Conservation (phyloP, 2,888 invertebrate species). For the Hydropsyche betteni region DNA sequence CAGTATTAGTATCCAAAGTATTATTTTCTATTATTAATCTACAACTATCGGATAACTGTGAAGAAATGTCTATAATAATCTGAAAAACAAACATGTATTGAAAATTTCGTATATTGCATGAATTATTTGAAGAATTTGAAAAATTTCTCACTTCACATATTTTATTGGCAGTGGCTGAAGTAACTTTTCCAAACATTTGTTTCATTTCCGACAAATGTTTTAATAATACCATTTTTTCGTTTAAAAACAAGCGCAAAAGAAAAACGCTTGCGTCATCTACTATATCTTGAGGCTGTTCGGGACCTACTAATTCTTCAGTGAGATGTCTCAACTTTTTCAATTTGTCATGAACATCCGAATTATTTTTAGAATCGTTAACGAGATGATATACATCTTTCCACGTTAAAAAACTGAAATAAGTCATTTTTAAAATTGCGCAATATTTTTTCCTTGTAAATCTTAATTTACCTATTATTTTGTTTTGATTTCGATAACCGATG, state of each 20-base stretch:
- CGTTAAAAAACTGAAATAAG: constrained; percentile 60
- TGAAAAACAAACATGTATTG: constrained; percentile 53
- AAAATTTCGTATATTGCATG: background rate
- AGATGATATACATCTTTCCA: constrained; percentile 64
- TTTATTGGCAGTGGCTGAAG: constrained; percentile 64
- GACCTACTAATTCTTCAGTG: constrained; percentile 62
- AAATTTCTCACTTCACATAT: constrained; percentile 64
- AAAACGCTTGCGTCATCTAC: constrained; percentile 72
- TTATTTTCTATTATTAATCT: constrained; percentile 62
- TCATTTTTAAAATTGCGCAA: background rate
- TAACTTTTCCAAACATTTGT: constrained; percentile 69
- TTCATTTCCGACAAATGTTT: constrained; percentile 68
- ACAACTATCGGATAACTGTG: constrained; percentile 62
- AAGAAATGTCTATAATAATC: constrained; percentile 64
- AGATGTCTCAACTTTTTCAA: constrained; percentile 58
- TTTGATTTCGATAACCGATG: constrained; percentile 52
- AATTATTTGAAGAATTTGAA: constrained; percentile 3
- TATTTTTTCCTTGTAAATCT: background rate
- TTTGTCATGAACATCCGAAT: constrained; percentile 56
- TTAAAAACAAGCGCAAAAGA: constrained; percentile 69
- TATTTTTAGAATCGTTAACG: constrained; percentile 59
- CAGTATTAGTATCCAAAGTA: constrained; percentile 44
- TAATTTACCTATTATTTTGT: constrained; percentile 58
- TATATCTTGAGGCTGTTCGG: constrained; percentile 67
- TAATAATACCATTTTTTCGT: constrained; percentile 67